These are phyloP conservation scores for Ypsolopha scabrella DNA, from an alignment of 2,888 invertebrate species.

Conservation along the genomic window DNA sequence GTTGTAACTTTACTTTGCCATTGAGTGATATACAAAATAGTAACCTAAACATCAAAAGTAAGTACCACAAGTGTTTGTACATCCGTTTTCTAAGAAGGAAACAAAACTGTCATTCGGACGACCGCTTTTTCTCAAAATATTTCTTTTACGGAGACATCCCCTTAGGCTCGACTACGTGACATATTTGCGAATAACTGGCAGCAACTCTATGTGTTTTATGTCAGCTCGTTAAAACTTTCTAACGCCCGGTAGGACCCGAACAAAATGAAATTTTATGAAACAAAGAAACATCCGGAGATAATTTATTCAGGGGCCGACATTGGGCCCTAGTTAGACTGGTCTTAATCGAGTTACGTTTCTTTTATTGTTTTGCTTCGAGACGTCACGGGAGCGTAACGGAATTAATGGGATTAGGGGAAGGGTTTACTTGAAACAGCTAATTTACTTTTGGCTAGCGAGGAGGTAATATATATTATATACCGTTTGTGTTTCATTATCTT, in stretches of 20 bases:
- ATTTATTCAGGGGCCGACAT: slow-evolving; percentile 30
- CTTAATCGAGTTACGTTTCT: slow-evolving; percentile 18
- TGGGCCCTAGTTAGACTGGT: slow-evolving; percentile 10
- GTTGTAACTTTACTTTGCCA: no score
- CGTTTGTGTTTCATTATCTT: no score
- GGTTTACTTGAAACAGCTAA: background rate
- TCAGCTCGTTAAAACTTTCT: slow-evolving; percentile 8
- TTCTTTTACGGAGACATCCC: background rate
- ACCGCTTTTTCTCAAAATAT: no score
- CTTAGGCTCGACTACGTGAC: slow-evolving; percentile 2
- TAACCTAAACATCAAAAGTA: no score
- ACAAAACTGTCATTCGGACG: no score
- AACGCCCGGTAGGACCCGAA: background rate
- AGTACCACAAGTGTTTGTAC: no score
- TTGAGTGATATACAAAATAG: no score
- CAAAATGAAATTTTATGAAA: slow-evolving; percentile 5
- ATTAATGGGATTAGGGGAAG: slow-evolving; percentile 10
- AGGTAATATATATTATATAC: no score
- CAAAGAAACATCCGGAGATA: slow-evolving; percentile 41
- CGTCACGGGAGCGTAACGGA: slow-evolving; percentile 4
- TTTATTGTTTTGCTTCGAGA: slow-evolving; percentile 14
- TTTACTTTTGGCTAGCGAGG: background rate
- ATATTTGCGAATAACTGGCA: background rate
- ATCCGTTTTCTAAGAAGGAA: no score
- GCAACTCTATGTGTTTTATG: background rate